Conservation (phyloP, 2,797 vertebrate species). For the Pangasius macronema region DNA sequence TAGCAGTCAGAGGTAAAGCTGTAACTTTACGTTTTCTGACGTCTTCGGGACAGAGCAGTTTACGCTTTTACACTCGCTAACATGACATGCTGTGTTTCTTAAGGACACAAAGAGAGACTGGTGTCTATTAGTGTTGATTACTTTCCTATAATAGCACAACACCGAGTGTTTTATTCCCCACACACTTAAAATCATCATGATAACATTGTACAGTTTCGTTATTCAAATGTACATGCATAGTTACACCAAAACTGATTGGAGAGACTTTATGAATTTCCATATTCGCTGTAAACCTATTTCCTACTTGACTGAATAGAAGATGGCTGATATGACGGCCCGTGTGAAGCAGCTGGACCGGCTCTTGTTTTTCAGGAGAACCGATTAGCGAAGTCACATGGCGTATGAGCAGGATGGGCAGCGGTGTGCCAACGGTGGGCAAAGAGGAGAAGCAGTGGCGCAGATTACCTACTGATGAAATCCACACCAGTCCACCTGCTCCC, state of each 20-base stretch:
- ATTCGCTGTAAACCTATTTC: neutral
- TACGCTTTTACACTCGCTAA: neutral
- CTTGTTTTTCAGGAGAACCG: constrained; percentile 9
- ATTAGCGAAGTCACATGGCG: neutral
- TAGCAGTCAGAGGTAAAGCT: neutral
- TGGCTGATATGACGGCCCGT: neutral
- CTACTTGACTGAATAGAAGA: neutral
- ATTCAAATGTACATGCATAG: neutral
- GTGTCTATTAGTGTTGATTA: neutral
- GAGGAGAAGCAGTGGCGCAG: constrained; percentile 7
- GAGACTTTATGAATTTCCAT: neutral
- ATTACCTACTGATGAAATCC: constrained; percentile 49
- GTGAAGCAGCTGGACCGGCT: neutral
- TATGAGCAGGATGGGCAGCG: constrained; percentile 9
- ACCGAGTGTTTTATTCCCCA: neutral
- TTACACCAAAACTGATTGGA: neutral
- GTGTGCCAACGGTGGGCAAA: constrained; percentile 22
- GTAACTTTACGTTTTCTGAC: neutral
- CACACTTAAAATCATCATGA: neutral
- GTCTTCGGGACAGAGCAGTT: neutral
- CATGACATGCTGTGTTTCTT: too few species aligned
- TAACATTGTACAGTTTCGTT: neutral
- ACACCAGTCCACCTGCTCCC: constrained; percentile 46
- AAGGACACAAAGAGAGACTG: neutral
- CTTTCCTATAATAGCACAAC: neutral